Base-by-base conservation (phyloP, 2,797 vertebrate species). In the Simalia tracyae region DNA sequence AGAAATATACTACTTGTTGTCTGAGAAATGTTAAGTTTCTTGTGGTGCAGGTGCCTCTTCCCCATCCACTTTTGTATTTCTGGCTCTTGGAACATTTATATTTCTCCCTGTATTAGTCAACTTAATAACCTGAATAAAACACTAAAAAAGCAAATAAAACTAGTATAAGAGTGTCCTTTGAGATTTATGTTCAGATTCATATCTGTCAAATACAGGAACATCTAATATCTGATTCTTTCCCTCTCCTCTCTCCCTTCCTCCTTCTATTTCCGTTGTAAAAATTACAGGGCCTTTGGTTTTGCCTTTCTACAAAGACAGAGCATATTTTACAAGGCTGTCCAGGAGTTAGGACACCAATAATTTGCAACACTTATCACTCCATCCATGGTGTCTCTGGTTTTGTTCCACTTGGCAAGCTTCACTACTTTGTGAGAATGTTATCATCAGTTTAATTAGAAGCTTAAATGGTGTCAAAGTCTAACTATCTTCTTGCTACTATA, bases 381-480 rank as follows among this genome's bases (percentile, higher is more conserved):
- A 89, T 86, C 93, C 88, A 50, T 91, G 91, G 87, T 54, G 76
- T 9, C 2, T 64, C 9, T 63, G 9, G 31, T 90, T 93, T 89
- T 54, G 50, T 90, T 64, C 15, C 28, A 2, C 64, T 94, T 88
- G 86, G 92, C 31, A 63, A 86, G 0, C 5, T n/a, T 90, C 59
- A 66, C 2, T 50, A 31, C 24, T 28, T 56, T 81, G 17, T n/a
- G 31, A 56, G 91, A 92, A 88, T 66, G 59, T 28, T 15, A 81
- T 42, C 50, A 42, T 90, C 57, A 56, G 42, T 59, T 76, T 90
- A 90, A 92, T 90, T 87, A 90, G 89, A 57, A 90, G 31, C 12
- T 87, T 72, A 90, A 92, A 90, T 2, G n/a, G 50, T 90, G 68
- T 64, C 89, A 84, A 90, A 92, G 89, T 90, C 92, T 76, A 85